Conservation (phyloP, 2,113 vertebrate genomes). For the Cyphomyrus discorhynchus region DNA sequence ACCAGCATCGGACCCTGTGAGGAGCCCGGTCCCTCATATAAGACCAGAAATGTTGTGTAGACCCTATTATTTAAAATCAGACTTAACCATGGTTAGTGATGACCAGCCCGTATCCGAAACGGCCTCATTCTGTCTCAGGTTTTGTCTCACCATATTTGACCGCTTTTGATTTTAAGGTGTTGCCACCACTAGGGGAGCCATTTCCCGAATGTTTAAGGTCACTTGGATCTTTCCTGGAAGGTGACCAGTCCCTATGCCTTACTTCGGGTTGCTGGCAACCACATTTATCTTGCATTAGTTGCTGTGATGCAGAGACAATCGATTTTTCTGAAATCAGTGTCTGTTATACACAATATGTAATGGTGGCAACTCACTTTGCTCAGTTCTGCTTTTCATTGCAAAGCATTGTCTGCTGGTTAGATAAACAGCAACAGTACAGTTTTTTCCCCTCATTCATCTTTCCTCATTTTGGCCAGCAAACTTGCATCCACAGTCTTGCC, state of each 20-base stretch:
- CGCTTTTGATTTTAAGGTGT: neutral
- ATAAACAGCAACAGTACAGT: neutral
- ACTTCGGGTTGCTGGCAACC: neutral
- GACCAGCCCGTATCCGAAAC: neutral
- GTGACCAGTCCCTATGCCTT: neutral
- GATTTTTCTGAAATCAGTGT: neutral
- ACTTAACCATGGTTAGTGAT: neutral
- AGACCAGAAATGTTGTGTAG: neutral
- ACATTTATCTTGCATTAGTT: neutral
- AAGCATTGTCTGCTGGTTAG: neutral
- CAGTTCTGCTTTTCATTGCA: neutral
- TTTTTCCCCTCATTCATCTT: neutral
- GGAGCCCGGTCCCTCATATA: neutral
- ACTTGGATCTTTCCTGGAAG: neutral
- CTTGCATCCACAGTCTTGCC: neutral
- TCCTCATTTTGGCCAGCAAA: neutral
- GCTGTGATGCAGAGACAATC: slow-evolving; percentile 8
- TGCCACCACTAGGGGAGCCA: neutral
- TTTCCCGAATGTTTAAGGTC: neutral
- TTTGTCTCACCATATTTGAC: neutral
- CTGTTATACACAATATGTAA: neutral
- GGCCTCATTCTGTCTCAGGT: neutral
- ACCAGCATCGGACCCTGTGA: neutral
- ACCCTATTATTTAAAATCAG: neutral
- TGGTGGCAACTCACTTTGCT: neutral